Evolutionary conservation across 2,888 invertebrate genomes (phyloP).

Genomic region (Mayetiola destructor): DNA sequence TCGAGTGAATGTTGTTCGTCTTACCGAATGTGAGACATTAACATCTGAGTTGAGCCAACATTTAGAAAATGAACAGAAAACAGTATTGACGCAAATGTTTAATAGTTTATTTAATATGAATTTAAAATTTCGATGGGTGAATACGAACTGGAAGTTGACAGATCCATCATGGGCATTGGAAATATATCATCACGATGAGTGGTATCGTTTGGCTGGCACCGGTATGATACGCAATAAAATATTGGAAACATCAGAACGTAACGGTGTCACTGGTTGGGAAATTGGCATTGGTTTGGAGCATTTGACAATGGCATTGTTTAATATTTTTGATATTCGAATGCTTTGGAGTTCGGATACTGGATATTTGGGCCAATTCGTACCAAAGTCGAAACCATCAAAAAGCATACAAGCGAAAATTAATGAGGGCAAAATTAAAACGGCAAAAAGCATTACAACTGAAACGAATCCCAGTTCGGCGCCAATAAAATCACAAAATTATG

Average conservation of each 20-base stretch:
- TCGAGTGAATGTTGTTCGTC: constrained; percentile 80
- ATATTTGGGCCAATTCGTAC: constrained; percentile 75
- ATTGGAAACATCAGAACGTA: constrained; percentile 60
- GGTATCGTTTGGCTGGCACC: constrained; percentile 93
- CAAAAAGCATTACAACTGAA: not conserved
- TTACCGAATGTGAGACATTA: constrained; percentile 35
- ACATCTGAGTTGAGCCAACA: constrained; percentile 38
- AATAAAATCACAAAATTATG: not conserved
- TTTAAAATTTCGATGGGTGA: constrained; percentile 46
- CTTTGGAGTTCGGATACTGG: constrained; percentile 94
- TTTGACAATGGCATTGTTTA: constrained; percentile 87
- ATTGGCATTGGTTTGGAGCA: constrained; percentile 94
- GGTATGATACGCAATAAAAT: constrained; percentile 89
- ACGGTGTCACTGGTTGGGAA: constrained; percentile 86
- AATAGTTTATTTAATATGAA: constrained; percentile 64
- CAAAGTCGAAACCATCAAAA: not conserved
- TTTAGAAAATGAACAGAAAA: constrained; percentile 70
- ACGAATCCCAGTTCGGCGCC: not conserved
- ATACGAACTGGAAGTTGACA: constrained; percentile 93
- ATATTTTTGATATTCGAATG: constrained; percentile 89
- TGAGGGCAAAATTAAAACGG: too few relatives aligned
- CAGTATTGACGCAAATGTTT: constrained; percentile 56
- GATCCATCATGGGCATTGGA: constrained; percentile 99
- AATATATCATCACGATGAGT: constrained; percentile 62
- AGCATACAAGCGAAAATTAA: not conserved